Base-by-base conservation (phyloP, 1,140 invertebrate genomes). In the Spodoptera litura region DNA sequence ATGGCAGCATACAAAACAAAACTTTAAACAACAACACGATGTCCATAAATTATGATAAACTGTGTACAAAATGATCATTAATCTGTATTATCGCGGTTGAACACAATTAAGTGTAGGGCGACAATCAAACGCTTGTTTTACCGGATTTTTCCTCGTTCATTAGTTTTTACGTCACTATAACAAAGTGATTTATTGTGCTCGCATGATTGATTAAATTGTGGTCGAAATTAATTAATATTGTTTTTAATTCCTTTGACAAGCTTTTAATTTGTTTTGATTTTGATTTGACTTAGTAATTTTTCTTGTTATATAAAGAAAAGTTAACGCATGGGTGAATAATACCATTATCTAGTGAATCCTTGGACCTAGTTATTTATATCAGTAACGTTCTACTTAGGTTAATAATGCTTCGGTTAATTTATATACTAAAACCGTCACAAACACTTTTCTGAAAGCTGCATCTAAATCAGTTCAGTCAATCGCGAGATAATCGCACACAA, bases 61-160 rank as follows among this genome's bases (percentile, higher is more conserved):
- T 51, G 12, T n/a, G 62, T 31, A 77, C 74, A 77, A 77, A 62
- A 55, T 53, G 74, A 66, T 74, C 78, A 85, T 85, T 81, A 83
- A 81, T 85, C 79, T 81, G 66, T 73, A 62, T 80, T 85, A 85
- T 83, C 78, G 80, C 53, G 78, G 68, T 58, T 56, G 61, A 79
- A 81, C 74, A 81, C 79, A 79, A 85, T 84, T 85, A 81, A 82
- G 80, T 82, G 73, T 76, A 61, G 58, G 64, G 78, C 64, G 78
- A 80, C 66, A 80, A 25, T 35, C 44, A 78, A 79, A 72, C 55
- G 66, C 64, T 72, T 78, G 66, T 71, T 68, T 62, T 76, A 71
- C 52, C 52, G 53, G 71, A 79, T 68, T 64, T 66, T 68, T 68
- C 72, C 53, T 70, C 55, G 12, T 35, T 49, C 61, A 64, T 75